phyloP scores from a whole-genome alignment of 2,113 vertebrate species.

The Oplegnathus fasciatus region DNA sequence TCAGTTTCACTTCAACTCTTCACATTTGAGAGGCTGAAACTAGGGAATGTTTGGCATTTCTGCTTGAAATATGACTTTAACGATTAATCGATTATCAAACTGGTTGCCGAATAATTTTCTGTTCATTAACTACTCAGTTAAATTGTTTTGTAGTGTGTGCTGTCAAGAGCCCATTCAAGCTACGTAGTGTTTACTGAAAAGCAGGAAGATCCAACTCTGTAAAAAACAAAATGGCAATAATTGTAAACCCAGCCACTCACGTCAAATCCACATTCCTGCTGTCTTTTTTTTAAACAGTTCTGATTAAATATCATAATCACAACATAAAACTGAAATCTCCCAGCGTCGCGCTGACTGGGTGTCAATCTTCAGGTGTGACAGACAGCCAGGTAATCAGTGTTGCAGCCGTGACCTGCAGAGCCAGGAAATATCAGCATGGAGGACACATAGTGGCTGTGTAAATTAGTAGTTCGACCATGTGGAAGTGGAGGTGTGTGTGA shows the following conservation, averaged over 20 bases:
- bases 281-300: background rate
- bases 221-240: background rate
- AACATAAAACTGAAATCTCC: constrained; percentile 7
- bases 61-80: background rate
- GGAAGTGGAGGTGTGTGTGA: constrained; percentile 68
- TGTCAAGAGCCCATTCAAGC: no score
- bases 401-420: constrained; percentile 61
- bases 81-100: background rate
- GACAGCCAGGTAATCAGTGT: constrained; percentile 48
- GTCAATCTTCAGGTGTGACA: constrained; percentile 66
- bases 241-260: constrained; percentile 1
- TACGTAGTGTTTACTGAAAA: background rate
- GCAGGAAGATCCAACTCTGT: background rate
- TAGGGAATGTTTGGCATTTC: background rate
- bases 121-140: background rate
- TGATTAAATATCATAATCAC: constrained; percentile 36
- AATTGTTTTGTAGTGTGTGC: background rate
- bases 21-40: background rate
- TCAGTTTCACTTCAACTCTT: background rate
- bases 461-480: constrained; percentile 76
- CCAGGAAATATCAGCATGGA: constrained; percentile 55
- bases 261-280: background rate
- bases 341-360: background rate
- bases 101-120: background rate
- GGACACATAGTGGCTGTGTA: constrained; percentile 57